Conservation (phyloP, 1,140 invertebrate genomes). For the Drosophila melanica region DNA sequence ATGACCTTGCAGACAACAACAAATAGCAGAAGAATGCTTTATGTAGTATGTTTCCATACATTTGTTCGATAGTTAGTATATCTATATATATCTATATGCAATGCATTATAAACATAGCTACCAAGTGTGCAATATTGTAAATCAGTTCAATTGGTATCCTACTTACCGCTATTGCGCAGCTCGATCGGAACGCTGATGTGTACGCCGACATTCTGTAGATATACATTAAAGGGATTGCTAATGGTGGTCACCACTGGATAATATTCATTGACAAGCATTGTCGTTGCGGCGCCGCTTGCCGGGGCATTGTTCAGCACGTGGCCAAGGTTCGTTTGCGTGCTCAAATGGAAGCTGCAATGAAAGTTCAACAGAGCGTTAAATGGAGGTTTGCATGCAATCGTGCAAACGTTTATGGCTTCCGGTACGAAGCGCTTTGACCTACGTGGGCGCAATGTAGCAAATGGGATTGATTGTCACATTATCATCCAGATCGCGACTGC, state of each 20-base stretch:
- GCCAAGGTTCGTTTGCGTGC: conserved; percentile 75
- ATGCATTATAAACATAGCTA: not conserved
- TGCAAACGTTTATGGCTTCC: conserved; percentile 47
- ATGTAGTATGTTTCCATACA: no score
- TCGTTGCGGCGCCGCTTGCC: conserved; percentile 29
- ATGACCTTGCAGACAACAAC: no score
- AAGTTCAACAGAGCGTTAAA: conserved; percentile 52
- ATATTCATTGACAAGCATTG: conserved; percentile 83
- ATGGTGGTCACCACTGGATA: conserved; percentile 74
- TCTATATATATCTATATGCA: no score
- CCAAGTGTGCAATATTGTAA: not conserved
- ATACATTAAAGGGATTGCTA: conserved; percentile 77
- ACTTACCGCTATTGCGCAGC: conserved; percentile 77
- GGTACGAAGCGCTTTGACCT: conserved; percentile 66
- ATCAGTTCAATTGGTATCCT: not conserved
- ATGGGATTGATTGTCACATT: conserved; percentile 77
- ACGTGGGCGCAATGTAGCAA: conserved; percentile 84
- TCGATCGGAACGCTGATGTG: conserved; percentile 73
- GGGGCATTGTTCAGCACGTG: conserved; percentile 39
- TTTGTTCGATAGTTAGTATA: no score
- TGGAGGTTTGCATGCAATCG: conserved; percentile 36
- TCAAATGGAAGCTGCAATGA: conserved; percentile 79
- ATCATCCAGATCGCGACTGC: conserved; percentile 77
- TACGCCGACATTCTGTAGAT: conserved; percentile 77
- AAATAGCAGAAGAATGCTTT: no score